Percentiles rank a stretch among this genome's conserved stretches.
These are phyloP conservation scores for Hoplodrina blanda DNA, from an alignment of 2,888 invertebrate genomes.

Conservation along the genomic window DNA sequence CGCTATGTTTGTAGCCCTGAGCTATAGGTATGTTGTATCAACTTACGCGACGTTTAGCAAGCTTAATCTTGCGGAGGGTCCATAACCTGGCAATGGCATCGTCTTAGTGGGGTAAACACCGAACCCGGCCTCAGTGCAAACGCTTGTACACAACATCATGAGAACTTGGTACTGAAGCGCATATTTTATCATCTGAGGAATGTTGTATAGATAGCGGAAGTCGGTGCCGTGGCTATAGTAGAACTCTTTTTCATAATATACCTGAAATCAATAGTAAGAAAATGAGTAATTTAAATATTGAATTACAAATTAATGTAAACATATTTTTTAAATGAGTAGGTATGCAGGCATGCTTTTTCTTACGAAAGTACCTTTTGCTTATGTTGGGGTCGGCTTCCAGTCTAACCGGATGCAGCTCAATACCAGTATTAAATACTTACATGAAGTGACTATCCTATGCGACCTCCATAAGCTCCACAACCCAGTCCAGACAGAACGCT, in stretches of 20 bases:
- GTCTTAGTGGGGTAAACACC: slow-evolving; percentile 95
- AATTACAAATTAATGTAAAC: too few relatives aligned
- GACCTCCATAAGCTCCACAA: too few relatives aligned
- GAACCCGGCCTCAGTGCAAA: slow-evolving; percentile 95
- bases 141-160: slow-evolving; percentile 94
- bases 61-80: slow-evolving; percentile 92
- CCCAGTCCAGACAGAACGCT: too few relatives aligned
- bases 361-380: neutral
- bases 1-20: neutral
- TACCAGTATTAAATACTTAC: too few relatives aligned
- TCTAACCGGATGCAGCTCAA: too few relatives aligned
- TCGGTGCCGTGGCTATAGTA: slow-evolving; percentile 91
- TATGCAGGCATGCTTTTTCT: too few relatives aligned
- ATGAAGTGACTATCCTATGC: too few relatives aligned
- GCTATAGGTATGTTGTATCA: neutral
- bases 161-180: slow-evolving; percentile 94
- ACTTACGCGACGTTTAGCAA: slow-evolving; percentile 76
- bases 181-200: slow-evolving; percentile 94
- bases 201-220: slow-evolving; percentile 94
- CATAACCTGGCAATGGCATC: slow-evolving; percentile 93
- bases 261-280: slow-evolving; percentile 88
- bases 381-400: too few relatives aligned
- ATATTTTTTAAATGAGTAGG: too few relatives aligned
- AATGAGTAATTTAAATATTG: too few relatives aligned
- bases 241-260: slow-evolving; percentile 92